Base-by-base conservation (phyloP, 2,113 vertebrate species). In the Procavia capensis region DNA sequence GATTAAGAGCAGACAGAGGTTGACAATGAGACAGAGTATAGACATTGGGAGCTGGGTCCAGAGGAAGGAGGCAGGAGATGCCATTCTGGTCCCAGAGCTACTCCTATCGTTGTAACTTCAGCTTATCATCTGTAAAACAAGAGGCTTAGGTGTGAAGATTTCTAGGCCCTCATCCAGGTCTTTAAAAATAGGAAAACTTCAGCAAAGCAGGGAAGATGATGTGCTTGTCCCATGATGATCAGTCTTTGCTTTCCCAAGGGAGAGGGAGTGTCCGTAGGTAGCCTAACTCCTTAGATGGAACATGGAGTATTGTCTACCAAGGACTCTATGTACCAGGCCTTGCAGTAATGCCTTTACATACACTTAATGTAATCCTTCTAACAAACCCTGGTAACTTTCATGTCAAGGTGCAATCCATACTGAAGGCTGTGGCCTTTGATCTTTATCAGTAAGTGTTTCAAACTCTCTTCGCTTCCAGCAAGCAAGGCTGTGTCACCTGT, bases 231-330 rank as follows among this genome's bases (percentile, higher is more conserved):
- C 70, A 13, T 4, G 29, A 29, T 20, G 20, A 74, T 74, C 31
- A 27, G 61, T 41, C 68, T 72, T 86, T 24, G 2, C 6, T 68
- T 79, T 68, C 29, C 2, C 5, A 75, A 85, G 34, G 36, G 11
- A 25, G 27, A 10, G 19, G 45, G 16, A 11, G 3, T 3, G 3
- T 34, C 78, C 1, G 0, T 0, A 7, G 20, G 0, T 0, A 7
- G 20, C n/a, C n/a, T 29, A 29, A 16, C 1, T 19, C 45, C 78
- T 31, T 11, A 27, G 1, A 43, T 7, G 16, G 22, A 81, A 13
- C 11, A 0, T 1, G 9, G 25, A 31, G 1, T 22, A 6, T 14
- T 27, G 17, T 2, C 2, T 10, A 13, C 20, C 1, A 0, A 82
- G 50, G 34, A 3, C 27, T 70, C 72, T 24, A 14, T 0, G 10